Evolutionary conservation across 64 coral and sea anemone species (phyloP), one percentile per base, ranked within the genome.

Genomic region (Stichodactyla mertensii): DNA sequence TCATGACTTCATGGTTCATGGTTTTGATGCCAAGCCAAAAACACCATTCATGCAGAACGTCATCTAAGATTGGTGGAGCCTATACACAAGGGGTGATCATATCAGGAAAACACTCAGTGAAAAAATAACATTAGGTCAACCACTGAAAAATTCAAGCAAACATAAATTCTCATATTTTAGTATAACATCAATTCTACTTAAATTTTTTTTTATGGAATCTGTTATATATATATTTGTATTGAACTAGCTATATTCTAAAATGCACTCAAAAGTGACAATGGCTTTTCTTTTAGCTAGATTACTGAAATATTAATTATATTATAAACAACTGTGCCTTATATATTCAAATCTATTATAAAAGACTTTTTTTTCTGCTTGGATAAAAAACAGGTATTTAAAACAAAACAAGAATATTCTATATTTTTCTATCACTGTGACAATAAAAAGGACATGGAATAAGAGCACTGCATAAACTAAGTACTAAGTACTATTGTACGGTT

Each of bases 21-120:
- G 45, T 81, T 81, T 81, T 20, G 53, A 81, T 18, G 78, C 78
- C 78, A 81, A 81, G 78, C 78, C 51, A 20, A 81, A 53, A 55
- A 55, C 78, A 12, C 10, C 78, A 53, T 0, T 81, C 51, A 81
- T 53, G 78, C 78, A 81, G 11, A 81, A 53, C 78, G 36, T 45
- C 36, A 45, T 1, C 9, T 71, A 13, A 2, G 69, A 7, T 36
- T 74, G 24, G 4, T 31, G n/a, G 12, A 31, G 16, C 19, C 62
- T 4, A 74, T 66, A 20, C 1, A 64, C 1, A 64, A 64, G 36
- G 3, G 1, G 19, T 64, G 16, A 64, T 64, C 13, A 64, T 6
- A 16, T 64, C 61, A 64, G 12, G 8, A n/a, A n/a, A n/a, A n/a
- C 19, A 18, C 62, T 4, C 19, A 66, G 22, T 66, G 8, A 16